A percentile compares a stretch with the other conserved stretches of the same genome.
These are phyloP conservation scores for Halesus radiatus DNA, from an alignment of 1,140 invertebrate genomes.

Conservation along the genomic window DNA sequence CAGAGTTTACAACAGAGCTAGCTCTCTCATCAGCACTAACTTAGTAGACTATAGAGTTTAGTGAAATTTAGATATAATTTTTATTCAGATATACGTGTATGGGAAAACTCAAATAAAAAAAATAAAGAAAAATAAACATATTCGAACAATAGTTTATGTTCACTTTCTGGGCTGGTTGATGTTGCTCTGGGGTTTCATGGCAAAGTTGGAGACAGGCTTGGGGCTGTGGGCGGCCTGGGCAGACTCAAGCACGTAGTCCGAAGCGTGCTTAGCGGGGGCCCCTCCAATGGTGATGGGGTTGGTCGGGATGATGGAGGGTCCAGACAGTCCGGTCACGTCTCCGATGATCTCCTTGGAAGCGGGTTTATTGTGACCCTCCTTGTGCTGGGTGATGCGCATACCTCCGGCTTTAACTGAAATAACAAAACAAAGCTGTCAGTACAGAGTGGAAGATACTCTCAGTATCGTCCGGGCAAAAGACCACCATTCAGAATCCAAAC, in stretches of 20 bases:
- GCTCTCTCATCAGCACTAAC: no score
- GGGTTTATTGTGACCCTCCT: slow-evolving; percentile 76
- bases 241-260: slow-evolving; percentile 90
- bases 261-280: slow-evolving; percentile 83
- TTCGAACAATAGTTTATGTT: slow-evolving; percentile 42
- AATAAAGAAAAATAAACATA: no score
- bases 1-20: no score
- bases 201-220: slow-evolving; percentile 76
- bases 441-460: no score
- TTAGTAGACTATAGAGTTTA: no score
- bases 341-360: slow-evolving; percentile 71
- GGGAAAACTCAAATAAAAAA: no score
- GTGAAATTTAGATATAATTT: no score
- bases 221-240: slow-evolving; percentile 84
- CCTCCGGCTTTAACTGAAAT: slow-evolving; percentile 89
- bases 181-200: slow-evolving; percentile 71
- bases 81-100: no score
- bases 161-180: slow-evolving; percentile 88
- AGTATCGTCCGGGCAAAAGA: no score
- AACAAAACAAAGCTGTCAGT: no score
- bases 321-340: slow-evolving; percentile 65
- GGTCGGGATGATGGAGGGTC: slow-evolving; percentile 74
- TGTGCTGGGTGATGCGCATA: slow-evolving; percentile 93
- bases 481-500: no score
- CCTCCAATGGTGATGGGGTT: slow-evolving; percentile 86